Evolutionary conservation across 2,797 vertebrate genomes (phyloP).

Genomic region (Oreonectes daqikongensis): DNA sequence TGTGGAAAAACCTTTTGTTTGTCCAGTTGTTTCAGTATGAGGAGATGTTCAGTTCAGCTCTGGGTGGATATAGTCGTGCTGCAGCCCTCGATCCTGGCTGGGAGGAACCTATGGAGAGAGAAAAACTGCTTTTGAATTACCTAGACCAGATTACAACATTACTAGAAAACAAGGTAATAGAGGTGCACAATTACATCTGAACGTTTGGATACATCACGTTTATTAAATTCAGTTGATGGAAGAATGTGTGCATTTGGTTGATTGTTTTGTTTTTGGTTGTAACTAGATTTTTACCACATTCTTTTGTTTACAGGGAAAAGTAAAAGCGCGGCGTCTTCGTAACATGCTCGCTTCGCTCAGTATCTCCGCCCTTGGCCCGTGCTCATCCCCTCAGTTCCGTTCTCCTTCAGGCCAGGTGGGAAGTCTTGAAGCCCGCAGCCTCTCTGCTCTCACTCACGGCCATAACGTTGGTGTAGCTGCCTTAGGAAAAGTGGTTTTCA

Average conservation of each 20-base stretch:
- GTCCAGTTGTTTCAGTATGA: conserved; percentile 86
- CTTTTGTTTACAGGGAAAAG: conserved; percentile 79
- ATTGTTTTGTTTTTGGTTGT: no score
- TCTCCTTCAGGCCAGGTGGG: conserved; percentile 78
- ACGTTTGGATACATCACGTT: neutral
- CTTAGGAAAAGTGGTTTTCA: conserved; percentile 91
- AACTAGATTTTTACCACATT: conserved; percentile 51
- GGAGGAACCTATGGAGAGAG: conserved; percentile 79
- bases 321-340: conserved; percentile 84
- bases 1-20: neutral
- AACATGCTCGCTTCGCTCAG: conserved; percentile 84
- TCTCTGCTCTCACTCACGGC: conserved; percentile 78
- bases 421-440: conserved; percentile 73
- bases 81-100: conserved; percentile 83
- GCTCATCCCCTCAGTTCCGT: conserved; percentile 80
- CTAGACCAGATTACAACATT: conserved; percentile 80
- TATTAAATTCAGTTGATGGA: neutral
- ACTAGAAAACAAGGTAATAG: conserved; percentile 80
- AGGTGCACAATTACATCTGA: neutral
- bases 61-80: conserved; percentile 83
- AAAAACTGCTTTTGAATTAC: conserved; percentile 84
- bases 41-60: conserved; percentile 85
- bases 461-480: conserved; percentile 78
- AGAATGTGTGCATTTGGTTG: neutral
- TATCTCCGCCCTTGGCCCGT: conserved; percentile 80